A percentile compares a stretch with the other conserved stretches of the same genome.
These are phyloP conservation scores for Corvus hawaiiensis DNA, from an alignment of 2,113 vertebrate species.

Conservation along the genomic window DNA sequence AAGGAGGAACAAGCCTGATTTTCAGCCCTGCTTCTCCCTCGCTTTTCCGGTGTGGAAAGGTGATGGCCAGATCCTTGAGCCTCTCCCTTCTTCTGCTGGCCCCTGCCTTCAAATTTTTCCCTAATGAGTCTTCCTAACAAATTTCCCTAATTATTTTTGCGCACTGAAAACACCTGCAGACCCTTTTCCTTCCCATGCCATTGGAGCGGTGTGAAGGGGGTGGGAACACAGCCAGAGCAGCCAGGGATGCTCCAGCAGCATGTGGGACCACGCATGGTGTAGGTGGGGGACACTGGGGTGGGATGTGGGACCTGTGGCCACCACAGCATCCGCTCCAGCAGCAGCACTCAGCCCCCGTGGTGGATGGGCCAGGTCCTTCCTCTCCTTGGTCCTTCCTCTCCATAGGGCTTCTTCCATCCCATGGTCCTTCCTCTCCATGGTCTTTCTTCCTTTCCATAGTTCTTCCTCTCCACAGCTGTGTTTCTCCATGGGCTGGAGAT, in stretches of 20 bases:
- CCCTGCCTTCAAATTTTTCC: not conserved
- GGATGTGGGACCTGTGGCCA: fast-evolving
- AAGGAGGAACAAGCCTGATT: not conserved
- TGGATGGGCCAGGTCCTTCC: fast-evolving
- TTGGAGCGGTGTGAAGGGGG: fast-evolving
- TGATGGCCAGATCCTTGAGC: fast-evolving
- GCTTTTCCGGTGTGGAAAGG: not conserved
- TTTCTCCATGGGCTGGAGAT: not conserved
- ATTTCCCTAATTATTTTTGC: not conserved
- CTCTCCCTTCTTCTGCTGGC: not conserved
- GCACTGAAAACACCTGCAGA: fast-evolving
- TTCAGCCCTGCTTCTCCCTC: not conserved
- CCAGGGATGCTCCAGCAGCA: not conserved
- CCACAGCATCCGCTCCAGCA: not conserved
- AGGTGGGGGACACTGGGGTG: not conserved
- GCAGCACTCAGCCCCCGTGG: fast-evolving
- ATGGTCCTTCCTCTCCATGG: not conserved
- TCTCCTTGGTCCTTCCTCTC: not conserved
- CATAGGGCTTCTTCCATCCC: not conserved
- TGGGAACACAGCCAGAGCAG: not conserved
- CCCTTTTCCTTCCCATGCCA: not conserved
- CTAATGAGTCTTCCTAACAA: not conserved
- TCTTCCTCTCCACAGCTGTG: not conserved
- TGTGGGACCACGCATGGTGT: no score
- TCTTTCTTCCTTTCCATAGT: not conserved